These are phyloP conservation scores for Lepeophtheirus nordmannii DNA, from an alignment of 2,888 invertebrate genomes.

Conservation along the genomic window DNA sequence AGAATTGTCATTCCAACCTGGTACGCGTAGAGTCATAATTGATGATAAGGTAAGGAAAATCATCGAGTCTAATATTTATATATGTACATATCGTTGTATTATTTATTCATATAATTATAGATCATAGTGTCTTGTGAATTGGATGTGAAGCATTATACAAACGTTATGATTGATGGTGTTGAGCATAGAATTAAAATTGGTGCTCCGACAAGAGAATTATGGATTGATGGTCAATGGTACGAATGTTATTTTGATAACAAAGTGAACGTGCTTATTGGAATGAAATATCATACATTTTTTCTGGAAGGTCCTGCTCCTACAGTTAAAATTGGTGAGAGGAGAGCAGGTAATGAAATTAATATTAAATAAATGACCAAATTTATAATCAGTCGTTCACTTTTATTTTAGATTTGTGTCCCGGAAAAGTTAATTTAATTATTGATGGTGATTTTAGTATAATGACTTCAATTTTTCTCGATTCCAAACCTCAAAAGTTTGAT, in stretches of 20 bases:
- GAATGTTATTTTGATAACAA: constrained; percentile 85
- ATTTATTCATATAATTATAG: background rate
- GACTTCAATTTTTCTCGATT: constrained; percentile 64
- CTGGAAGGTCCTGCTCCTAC: constrained; percentile 82
- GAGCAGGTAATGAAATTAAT: constrained; percentile 35
- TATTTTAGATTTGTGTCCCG: constrained; percentile 63
- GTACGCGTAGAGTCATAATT: constrained; percentile 50
- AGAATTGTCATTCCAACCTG: constrained; percentile 69
- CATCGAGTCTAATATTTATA: background rate
- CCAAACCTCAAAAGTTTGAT: constrained; percentile 61
- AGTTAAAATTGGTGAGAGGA: constrained; percentile 62
- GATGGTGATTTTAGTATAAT: constrained; percentile 51
- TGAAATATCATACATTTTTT: constrained; percentile 54
- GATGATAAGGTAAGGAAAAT: constrained; percentile 44
- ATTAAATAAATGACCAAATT: too few species aligned
- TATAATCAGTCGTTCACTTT: too few species aligned
- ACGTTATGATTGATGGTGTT: constrained; percentile 54
- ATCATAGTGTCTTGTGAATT: constrained; percentile 42
- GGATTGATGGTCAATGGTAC: constrained; percentile 70
- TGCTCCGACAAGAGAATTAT: constrained; percentile 76
- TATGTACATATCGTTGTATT: too few species aligned
- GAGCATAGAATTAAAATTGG: constrained; percentile 68
- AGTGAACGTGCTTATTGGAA: constrained; percentile 60
- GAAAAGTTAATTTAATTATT: constrained; percentile 65
- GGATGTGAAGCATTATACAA: constrained; percentile 60